Base-by-base conservation (phyloP, 1,140 invertebrate species). In the Babylonia areolata region DNA sequence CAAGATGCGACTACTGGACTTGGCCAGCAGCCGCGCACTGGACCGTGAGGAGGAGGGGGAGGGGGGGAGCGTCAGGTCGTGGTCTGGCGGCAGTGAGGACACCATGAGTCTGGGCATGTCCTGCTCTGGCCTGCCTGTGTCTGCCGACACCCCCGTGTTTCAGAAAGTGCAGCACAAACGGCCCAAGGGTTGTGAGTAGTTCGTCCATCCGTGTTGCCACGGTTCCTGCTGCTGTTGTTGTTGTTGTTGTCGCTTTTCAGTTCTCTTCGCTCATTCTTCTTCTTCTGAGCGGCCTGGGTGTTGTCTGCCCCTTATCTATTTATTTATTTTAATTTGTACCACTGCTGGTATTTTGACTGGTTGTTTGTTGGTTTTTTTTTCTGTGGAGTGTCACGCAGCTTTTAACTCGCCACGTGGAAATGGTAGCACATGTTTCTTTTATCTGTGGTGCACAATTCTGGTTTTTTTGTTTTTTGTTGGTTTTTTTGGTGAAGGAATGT, bases 21-120 rank as follows among this genome's bases (percentile, higher is more conserved):
- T 87, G 78, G 86, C 86, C 40, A 87, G 86, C 79, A 85, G n/a
- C 37, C 83, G 86, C n/a, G 86, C 86, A 33, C 58, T 87, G 71
- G 86, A 87, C n/a, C 86, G 86, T 17, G 85, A 85, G 37, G 81
- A 33, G 6, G 78, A 81, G 46, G 83, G 81, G n/a, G 81, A 33
- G 5, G 79, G 46, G 46, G 83, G 81, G 42, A 54, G 58, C 37
- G 80, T 75, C 17, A 37, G 77, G 58, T 87, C 85, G 33, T 75
- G 85, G 54, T 75, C 69, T 33, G 85, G 40, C 6, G 69, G 80
- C 33, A 85, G 84, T 77, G 78, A 81, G 15, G 84, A 85, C 46
- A 85, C 54, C 37, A 28, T 84, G 35, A 84, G 82, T 40, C 69
- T 84, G 37, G 82, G 82, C 28, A 84, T 84, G 82, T 84, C 82